These are phyloP conservation scores for Muntiacus muntjak DNA, from an alignment of 2,113 vertebrate species.

Conservation along the genomic window DNA sequence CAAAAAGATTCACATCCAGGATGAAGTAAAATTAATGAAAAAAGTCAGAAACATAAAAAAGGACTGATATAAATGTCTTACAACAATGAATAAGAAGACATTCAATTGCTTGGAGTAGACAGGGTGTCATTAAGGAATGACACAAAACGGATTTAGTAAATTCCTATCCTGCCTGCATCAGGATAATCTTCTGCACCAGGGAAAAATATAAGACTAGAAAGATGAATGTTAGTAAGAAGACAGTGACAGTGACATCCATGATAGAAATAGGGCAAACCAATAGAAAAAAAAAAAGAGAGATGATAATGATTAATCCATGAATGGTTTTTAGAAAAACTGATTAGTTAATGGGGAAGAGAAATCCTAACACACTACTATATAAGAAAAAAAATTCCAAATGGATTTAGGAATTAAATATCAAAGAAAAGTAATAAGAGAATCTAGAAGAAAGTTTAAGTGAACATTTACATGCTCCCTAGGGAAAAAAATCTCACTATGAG, in stretches of 20 bases:
- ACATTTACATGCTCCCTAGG: background rate
- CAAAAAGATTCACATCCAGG: background rate
- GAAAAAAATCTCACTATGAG: background rate
- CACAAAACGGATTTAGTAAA: background rate
- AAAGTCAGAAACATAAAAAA: slow-evolving; percentile 9
- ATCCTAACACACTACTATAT: background rate
- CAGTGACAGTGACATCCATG: background rate
- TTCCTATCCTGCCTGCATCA: background rate
- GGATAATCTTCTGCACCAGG: background rate
- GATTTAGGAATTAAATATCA: background rate
- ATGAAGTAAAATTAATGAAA: slow-evolving; percentile 18
- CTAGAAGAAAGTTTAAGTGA: background rate
- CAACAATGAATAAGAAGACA: background rate
- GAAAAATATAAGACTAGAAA: slow-evolving; percentile 11
- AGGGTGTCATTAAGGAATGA: background rate
- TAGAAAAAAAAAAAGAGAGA: background rate
- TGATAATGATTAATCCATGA: background rate
- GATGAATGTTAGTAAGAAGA: background rate
- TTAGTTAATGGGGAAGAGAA: background rate
- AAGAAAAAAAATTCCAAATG: background rate
- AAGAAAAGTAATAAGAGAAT: background rate
- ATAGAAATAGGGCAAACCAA: background rate
- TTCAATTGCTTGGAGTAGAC: background rate
- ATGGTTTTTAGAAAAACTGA: background rate
- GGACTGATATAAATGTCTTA: background rate